These are phyloP conservation scores for Lagopus leucura DNA, from an alignment of 2,113 vertebrate genomes.

Conservation along the genomic window DNA sequence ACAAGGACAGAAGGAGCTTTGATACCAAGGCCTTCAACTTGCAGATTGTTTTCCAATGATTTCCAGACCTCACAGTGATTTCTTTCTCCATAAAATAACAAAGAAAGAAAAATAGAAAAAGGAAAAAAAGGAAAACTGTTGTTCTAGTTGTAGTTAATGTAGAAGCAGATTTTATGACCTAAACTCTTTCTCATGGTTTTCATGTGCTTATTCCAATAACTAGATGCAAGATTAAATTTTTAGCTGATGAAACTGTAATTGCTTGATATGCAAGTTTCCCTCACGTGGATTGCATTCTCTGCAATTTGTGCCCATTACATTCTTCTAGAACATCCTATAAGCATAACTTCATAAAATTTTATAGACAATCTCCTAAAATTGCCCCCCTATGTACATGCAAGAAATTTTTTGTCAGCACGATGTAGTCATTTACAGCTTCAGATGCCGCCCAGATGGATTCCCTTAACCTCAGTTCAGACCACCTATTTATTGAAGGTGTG, in stretches of 20 bases:
- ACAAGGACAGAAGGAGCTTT: neutral
- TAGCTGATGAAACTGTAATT: neutral
- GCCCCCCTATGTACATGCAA: neutral
- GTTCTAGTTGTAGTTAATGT: no score
- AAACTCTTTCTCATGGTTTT: neutral
- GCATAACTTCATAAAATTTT: neutral
- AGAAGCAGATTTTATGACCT: neutral
- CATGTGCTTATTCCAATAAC: neutral
- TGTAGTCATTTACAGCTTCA: neutral
- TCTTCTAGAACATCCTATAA: neutral
- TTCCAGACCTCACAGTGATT: neutral
- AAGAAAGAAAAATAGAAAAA: no score
- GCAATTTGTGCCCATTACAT: neutral
- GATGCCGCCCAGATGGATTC: neutral
- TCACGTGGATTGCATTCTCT: neutral
- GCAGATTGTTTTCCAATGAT: neutral
- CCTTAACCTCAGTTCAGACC: neutral
- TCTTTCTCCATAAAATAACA: neutral
- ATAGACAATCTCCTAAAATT: neutral
- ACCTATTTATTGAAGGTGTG: neutral
- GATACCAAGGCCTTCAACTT: neutral
- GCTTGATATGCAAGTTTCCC: neutral
- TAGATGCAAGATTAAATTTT: neutral
- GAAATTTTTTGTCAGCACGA: neutral
- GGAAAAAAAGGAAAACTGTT: no score